Evolutionary conservation across 35 echinoderm and acorn worm genomes (phyloP).

Genomic region (Patiria miniata): DNA sequence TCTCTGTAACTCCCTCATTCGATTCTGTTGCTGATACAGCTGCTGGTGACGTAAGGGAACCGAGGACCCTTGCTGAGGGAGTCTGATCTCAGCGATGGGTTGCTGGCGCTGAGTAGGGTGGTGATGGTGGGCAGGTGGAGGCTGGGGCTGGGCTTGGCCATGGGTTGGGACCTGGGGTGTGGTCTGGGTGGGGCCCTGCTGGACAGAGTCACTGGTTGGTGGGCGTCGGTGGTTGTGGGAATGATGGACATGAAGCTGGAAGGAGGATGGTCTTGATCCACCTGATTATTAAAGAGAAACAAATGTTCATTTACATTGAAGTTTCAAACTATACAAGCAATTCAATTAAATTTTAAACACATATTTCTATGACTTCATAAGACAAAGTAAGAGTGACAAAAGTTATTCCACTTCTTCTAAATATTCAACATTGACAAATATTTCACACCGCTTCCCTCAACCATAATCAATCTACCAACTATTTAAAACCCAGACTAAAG

Average conservation of each 20-base stretch:
- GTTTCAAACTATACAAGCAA: too few relatives aligned
- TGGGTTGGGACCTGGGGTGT: constrained; percentile 18
- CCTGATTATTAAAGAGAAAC: neutral
- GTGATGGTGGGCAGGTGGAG: neutral
- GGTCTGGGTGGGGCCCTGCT: constrained; percentile 35
- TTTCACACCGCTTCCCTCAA: too few relatives aligned
- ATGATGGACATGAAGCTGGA: neutral
- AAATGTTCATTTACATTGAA: too few relatives aligned
- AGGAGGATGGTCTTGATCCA: neutral
- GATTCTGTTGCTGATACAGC: constrained; percentile 57
- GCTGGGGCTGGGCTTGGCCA: neutral
- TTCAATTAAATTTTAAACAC: too few relatives aligned
- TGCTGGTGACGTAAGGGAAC: constrained; percentile 47
- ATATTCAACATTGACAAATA: too few relatives aligned
- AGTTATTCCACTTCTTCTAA: too few relatives aligned
- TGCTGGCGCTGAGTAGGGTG: constrained; percentile 25
- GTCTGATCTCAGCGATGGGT: constrained; percentile 69
- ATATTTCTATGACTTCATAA: too few relatives aligned
- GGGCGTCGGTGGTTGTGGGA: constrained; percentile 1
- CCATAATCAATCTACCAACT: too few relatives aligned
- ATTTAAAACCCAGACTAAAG: too few relatives aligned
- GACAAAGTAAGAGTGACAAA: too few relatives aligned
- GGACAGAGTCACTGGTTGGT: constrained; percentile 4
- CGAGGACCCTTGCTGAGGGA: constrained; percentile 71
- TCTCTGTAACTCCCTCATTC: constrained; percentile 61